These are phyloP conservation scores for rat (Rattus norvegicus) DNA, from an alignment of 2,113 vertebrate species.

Conservation along the genomic window DNA sequence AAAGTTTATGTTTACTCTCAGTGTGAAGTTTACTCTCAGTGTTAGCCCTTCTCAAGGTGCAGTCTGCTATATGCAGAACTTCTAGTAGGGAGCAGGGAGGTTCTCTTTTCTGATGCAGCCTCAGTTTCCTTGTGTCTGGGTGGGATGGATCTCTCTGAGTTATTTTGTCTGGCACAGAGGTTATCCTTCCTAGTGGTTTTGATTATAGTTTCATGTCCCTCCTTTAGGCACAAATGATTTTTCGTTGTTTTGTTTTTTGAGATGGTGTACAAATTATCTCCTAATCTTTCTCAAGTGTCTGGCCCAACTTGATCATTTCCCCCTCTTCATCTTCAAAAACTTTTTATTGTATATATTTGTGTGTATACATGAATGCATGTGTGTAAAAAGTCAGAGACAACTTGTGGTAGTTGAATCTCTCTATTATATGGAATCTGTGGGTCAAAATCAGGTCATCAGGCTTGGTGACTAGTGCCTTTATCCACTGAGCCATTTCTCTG, in stretches of 20 bases:
- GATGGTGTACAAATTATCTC: not conserved
- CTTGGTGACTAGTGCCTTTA: not conserved
- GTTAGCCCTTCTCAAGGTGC: not conserved
- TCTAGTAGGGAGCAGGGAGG: not conserved
- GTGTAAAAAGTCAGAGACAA: not conserved
- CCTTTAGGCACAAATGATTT: not conserved
- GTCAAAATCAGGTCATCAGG: not conserved
- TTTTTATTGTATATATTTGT: not conserved
- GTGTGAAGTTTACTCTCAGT: not conserved
- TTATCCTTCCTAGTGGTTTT: not conserved
- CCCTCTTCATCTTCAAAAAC: not conserved
- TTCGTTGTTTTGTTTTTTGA: not conserved
- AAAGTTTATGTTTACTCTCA: not conserved
- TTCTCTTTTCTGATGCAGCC: not conserved
- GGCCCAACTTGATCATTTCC: not conserved
- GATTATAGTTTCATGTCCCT: slow-evolving; percentile 7
- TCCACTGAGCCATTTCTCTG: not conserved
- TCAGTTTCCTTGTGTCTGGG: not conserved
- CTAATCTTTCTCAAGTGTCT: not conserved
- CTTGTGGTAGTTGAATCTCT: not conserved
- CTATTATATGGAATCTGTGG: not conserved
- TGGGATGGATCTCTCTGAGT: not conserved
- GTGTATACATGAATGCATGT: not conserved
- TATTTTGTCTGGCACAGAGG: not conserved
- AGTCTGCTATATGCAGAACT: not conserved